Base-by-base conservation (phyloP, 2,113 vertebrate species). In the Geothlypis trichas region DNA sequence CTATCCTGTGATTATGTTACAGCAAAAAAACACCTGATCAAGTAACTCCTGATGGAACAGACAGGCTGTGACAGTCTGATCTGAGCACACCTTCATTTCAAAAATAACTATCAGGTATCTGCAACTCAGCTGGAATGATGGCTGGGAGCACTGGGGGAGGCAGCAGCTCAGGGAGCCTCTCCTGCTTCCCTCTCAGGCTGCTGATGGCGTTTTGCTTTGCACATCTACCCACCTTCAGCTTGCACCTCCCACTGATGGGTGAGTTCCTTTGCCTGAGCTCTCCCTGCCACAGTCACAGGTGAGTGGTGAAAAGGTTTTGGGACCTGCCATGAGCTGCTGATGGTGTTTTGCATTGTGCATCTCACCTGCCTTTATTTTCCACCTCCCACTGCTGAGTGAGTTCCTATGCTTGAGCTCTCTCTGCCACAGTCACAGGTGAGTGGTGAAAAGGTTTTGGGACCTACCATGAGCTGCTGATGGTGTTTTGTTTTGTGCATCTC, bases 101-200 rank as follows among this genome's bases (percentile, higher is more conserved):
- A 13, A 92, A 92, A 92, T 57, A 93, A 87, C 89, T 68, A 31
- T 63, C 2, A 35, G 80, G 85, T 93, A 72, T 82, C 93, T 87
- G 80, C 85, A 92, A 84, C 86, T 72, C 90, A 84, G 78, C 92
- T 75, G 92, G 92, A 96, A 94, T 86, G 90, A 96, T 68, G 61
- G 65, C 82, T 71, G 73, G 47, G 92, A 61, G 92, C 33, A 23
- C 22, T 5, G 41, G 37, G 61, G 88, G 58, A 80, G 82, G 89
- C 91, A 90, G 75, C 0, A 1, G 85, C 81, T 77, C 89, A 75
- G 85, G 95, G 79, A 83, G 67, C 79, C 58, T 10, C 4, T 3
- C 35, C 75, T 0, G 0, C 1, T 10, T 49, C 90, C 71, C 21
- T 77, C 92, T 39, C 30, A 0, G 44, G 33, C 88, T 74, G 75